Conservation (phyloP, 2,797 vertebrate genomes). For the Brotula barbata region DNA sequence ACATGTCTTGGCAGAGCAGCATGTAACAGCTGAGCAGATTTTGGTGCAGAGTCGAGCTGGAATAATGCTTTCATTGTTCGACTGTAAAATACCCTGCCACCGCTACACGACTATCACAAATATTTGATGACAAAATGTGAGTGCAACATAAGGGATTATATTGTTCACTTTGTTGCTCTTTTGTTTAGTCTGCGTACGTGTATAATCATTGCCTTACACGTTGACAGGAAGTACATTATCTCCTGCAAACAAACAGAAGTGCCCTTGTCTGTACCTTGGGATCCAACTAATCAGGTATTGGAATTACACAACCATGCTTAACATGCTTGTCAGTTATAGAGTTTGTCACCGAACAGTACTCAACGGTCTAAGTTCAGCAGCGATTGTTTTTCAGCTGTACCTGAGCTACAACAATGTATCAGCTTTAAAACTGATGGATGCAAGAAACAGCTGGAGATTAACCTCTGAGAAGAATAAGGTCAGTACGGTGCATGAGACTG, state of each 20-base stretch:
- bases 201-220: slow-evolving; percentile 19
- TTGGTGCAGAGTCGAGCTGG: slow-evolving; percentile 36
- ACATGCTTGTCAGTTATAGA: slow-evolving; percentile 17
- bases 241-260: slow-evolving; percentile 90
- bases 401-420: slow-evolving; percentile 97
- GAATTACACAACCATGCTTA: background rate
- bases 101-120: slow-evolving; percentile 36
- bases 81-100: slow-evolving; percentile 27
- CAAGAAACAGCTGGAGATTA: slow-evolving; percentile 88
- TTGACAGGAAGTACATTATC: slow-evolving; percentile 90
- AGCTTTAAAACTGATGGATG: slow-evolving; percentile 89
- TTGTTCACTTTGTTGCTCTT: background rate
- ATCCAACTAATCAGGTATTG: slow-evolving; percentile 93
- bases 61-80: slow-evolving; percentile 66
- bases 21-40: slow-evolving; percentile 55
- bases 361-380: slow-evolving; percentile 18
- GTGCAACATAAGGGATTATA: slow-evolving; percentile 2
- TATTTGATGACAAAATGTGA: slow-evolving; percentile 24
- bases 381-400: slow-evolving; percentile 82
- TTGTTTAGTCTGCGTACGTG: slow-evolving; percentile 14
- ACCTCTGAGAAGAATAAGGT: slow-evolving; percentile 91
- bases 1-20: slow-evolving; percentile 56
- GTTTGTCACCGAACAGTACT: slow-evolving; percentile 19
- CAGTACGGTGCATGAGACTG: slow-evolving; percentile 38
- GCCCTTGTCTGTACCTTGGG: slow-evolving; percentile 95